A percentile compares a stretch with the other conserved stretches of the same genome.
phyloP scores from a whole-genome alignment of 2,797 vertebrate genomes.

The Channallabes apus region DNA sequence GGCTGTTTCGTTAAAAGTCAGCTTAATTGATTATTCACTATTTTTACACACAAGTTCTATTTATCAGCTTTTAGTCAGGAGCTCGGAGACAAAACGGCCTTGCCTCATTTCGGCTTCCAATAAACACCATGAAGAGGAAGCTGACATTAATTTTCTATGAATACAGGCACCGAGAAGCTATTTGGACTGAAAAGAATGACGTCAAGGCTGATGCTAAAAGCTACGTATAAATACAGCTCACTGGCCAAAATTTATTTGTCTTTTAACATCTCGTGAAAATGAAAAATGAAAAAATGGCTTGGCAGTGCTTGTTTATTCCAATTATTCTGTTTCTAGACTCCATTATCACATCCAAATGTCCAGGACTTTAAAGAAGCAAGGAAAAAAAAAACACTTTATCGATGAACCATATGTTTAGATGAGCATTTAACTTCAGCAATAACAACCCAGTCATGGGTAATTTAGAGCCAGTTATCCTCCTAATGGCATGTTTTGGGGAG shows the following conservation, averaged over 20 bases:
- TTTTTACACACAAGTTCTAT: neutral
- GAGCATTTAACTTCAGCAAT: neutral
- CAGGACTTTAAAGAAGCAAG: neutral
- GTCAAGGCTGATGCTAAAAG: constrained; percentile 3
- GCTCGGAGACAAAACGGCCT: neutral
- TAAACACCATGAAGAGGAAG: neutral
- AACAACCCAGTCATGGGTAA: neutral
- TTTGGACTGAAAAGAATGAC: neutral
- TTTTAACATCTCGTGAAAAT: too few relatives aligned
- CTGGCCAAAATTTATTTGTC: neutral
- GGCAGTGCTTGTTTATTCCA: neutral
- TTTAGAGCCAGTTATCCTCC: neutral
- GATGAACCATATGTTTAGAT: neutral
- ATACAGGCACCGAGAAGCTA: neutral
- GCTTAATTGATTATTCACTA: neutral
- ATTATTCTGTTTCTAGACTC: neutral
- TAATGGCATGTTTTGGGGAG: neutral
- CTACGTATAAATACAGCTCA: too few relatives aligned
- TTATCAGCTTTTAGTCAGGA: neutral
- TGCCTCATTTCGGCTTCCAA: neutral
- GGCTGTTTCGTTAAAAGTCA: neutral
- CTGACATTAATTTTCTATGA: neutral
- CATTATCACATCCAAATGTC: neutral
- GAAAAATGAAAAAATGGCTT: neutral
- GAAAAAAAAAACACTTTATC: neutral